Percentiles rank a stretch among this genome's conserved stretches.
Conservation (phyloP, 2,113 vertebrate genomes). For the Zingel zingel region DNA sequence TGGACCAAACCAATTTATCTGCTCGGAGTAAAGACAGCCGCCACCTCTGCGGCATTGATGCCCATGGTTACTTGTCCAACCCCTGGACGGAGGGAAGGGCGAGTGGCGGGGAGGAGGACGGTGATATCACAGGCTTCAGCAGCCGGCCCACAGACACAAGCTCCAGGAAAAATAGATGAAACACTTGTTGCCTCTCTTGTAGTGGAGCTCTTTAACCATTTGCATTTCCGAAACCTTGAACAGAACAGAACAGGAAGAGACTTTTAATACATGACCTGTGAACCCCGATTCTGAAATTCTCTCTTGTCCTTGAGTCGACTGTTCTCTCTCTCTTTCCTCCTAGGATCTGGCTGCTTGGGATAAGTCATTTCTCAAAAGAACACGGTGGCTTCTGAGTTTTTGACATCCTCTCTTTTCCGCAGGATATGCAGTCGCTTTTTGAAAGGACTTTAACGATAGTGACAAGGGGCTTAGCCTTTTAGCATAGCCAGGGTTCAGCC, state of each 20-base stretch:
- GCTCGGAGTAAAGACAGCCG: constrained; percentile 68
- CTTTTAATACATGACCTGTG: constrained; percentile 47
- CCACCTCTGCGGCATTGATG: constrained; percentile 52
- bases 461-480: constrained; percentile 29
- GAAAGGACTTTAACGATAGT: constrained; percentile 24
- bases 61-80: constrained; percentile 68
- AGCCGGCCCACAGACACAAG: constrained; percentile 61
- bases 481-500: constrained; percentile 24
- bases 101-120: constrained; percentile 41
- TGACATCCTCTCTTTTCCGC: constrained; percentile 12
- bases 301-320: constrained; percentile 51
- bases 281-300: constrained; percentile 32
- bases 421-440: constrained; percentile 21
- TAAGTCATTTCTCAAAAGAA: constrained; percentile 57
- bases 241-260: constrained; percentile 45
- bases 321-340: constrained; percentile 55
- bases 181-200: constrained; percentile 49
- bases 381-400: constrained; percentile 39
- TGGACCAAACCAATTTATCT: constrained; percentile 75
- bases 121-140: constrained; percentile 48
- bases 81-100: constrained; percentile 65
- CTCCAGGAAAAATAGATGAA: constrained; percentile 85
- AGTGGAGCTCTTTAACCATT: constrained; percentile 29
- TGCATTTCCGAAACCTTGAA: constrained; percentile 48
- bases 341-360: constrained; percentile 45